Evolutionary conservation across 2,888 invertebrate genomes (phyloP).

Genomic region (Megaustenia siamemsis): DNA sequence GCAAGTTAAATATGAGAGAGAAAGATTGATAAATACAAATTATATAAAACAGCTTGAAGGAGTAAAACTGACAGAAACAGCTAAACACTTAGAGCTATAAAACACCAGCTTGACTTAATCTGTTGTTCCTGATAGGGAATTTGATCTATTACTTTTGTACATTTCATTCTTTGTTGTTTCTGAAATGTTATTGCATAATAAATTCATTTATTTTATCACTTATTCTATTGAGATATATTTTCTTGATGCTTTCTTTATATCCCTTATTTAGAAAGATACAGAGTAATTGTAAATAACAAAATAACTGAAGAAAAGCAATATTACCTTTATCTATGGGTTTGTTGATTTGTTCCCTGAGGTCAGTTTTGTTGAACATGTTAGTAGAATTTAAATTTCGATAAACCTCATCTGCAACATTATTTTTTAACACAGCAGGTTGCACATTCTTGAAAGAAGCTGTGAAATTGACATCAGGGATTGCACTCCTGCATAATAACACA

Average conservation of each 20-base stretch:
- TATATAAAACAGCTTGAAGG: too few species aligned
- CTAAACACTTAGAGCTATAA: too few species aligned
- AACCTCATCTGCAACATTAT: background rate
- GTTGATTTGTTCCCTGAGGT: background rate
- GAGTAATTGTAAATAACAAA: background rate
- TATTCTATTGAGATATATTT: background rate
- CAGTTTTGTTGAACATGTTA: background rate
- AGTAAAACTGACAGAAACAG: too few species aligned
- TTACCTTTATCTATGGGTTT: background rate
- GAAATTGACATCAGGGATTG: background rate
- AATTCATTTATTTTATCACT: background rate
- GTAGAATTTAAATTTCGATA: background rate
- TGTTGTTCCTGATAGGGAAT: too few species aligned
- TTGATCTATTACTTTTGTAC: too few species aligned
- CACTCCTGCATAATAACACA: background rate
- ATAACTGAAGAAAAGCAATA: background rate
- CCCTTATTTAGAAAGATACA: background rate
- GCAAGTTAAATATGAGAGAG: too few species aligned
- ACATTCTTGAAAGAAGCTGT: background rate
- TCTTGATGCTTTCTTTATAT: background rate
- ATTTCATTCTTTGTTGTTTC: too few species aligned
- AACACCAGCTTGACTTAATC: too few species aligned
- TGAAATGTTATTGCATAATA: background rate
- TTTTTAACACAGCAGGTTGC: background rate
- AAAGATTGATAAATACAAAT: too few species aligned